phyloP scores from a whole-genome alignment of 2,797 vertebrate species.

The Monodelphis domestica region DNA sequence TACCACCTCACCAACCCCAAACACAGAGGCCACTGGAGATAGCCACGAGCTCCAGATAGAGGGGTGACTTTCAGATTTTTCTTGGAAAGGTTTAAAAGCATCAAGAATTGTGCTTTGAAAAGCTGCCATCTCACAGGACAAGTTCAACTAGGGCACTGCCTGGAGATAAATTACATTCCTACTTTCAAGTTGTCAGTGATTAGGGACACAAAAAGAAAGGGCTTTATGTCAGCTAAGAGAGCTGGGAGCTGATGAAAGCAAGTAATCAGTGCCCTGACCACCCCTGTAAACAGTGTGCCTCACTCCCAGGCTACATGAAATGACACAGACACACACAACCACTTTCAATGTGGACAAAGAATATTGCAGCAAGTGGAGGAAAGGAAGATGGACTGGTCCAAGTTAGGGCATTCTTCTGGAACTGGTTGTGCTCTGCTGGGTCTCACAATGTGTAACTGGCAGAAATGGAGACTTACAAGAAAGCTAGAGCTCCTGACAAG shows the following conservation, averaged over 20 bases:
- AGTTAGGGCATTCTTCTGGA: neutral
- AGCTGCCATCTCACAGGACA: neutral
- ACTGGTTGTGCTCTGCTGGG: neutral
- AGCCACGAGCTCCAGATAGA: neutral
- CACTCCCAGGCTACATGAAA: neutral
- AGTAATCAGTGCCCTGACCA: neutral
- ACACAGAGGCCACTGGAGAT: neutral
- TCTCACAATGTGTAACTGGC: too few relatives aligned
- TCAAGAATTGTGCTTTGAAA: neutral
- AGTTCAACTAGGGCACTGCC: neutral
- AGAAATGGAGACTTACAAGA: neutral
- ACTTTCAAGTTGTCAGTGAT: neutral
- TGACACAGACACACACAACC: neutral
- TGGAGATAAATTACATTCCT: neutral
- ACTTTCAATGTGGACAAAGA: neutral
- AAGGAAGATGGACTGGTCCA: neutral
- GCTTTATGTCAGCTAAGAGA: neutral
- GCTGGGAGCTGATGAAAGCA: neutral
- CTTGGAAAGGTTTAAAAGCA: neutral
- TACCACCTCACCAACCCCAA: neutral
- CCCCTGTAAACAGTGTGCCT: neutral
- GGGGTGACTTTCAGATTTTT: neutral
- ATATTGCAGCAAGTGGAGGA: neutral
- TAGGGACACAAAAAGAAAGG: neutral
- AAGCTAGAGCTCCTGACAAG: too few relatives aligned